These are phyloP conservation scores for Setipinna tenuifilis DNA, from an alignment of 2,797 vertebrate species.

Conservation along the genomic window DNA sequence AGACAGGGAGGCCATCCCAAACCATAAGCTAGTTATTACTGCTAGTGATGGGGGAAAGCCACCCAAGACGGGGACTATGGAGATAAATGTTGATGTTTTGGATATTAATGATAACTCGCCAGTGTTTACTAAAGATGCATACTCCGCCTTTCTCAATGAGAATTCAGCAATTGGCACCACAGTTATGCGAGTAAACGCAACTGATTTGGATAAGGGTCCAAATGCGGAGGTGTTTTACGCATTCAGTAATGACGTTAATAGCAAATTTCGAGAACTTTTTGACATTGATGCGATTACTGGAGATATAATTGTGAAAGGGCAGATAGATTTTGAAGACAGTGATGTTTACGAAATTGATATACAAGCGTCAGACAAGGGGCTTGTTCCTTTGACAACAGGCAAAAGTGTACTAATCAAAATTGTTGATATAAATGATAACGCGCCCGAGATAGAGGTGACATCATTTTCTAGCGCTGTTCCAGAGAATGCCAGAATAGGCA, in stretches of 20 bases:
- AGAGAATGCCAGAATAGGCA: constrained; percentile 67
- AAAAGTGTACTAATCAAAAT: constrained; percentile 59
- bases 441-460: constrained; percentile 76
- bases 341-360: constrained; percentile 63
- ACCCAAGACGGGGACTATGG: constrained; percentile 44
- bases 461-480: constrained; percentile 72
- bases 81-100: constrained; percentile 57
- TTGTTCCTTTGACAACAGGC: constrained; percentile 30
- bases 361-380: constrained; percentile 63
- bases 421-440: constrained; percentile 69
- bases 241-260: constrained; percentile 63
- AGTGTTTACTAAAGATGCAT: constrained; percentile 63
- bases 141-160: constrained; percentile 61
- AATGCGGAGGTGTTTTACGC: constrained; percentile 63
- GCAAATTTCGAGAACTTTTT: constrained; percentile 58
- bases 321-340: constrained; percentile 61
- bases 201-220: constrained; percentile 60
- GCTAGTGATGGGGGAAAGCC: constrained; percentile 65
- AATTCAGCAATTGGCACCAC: constrained; percentile 51
- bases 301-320: constrained; percentile 49
- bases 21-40: constrained; percentile 32
- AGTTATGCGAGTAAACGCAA: constrained; percentile 61
- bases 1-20: constrained; percentile 49
- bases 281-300: constrained; percentile 57
- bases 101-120: constrained; percentile 78